phyloP scores from a whole-genome alignment of 2,113 vertebrate species.

The Brachyistius frenatus region DNA sequence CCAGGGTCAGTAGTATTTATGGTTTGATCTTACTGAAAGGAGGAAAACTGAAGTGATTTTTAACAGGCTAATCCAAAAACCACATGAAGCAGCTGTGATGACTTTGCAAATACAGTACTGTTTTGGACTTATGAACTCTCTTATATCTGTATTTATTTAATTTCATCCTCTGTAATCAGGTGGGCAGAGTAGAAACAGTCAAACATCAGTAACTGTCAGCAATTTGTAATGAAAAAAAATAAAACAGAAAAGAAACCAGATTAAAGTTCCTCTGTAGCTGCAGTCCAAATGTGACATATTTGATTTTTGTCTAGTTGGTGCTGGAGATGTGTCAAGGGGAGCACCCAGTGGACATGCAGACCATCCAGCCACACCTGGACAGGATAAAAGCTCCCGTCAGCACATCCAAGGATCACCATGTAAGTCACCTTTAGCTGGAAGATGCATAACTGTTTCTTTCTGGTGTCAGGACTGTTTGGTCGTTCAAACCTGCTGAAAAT shows the following conservation, averaged over 20 bases:
- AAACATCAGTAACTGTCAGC: not conserved
- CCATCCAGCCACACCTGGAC: conserved; percentile 81
- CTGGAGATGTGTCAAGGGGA: conserved; percentile 81
- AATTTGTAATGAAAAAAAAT: too few relatives aligned
- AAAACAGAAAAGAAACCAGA: too few relatives aligned
- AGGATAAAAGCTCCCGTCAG: conserved; percentile 78
- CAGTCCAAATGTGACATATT: not conserved
- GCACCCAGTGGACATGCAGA: conserved; percentile 71
- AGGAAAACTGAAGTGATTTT: too few relatives aligned
- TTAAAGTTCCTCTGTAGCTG: too few relatives aligned
- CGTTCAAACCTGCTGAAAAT: not conserved
- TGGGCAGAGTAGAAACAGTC: not conserved
- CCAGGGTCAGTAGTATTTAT: conserved; percentile 80
- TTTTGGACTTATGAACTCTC: too few relatives aligned
- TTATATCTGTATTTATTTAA: not conserved
- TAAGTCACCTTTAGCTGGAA: conserved; percentile 36
- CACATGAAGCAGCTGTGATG: not conserved
- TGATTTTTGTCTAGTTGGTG: conserved; percentile 68
- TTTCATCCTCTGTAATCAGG: not conserved
- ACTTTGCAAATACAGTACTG: not conserved
- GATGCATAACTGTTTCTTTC: not conserved
- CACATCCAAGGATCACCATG: conserved; percentile 75
- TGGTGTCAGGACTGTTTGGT: not conserved
- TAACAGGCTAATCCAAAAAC: too few relatives aligned
- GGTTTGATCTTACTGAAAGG: not conserved